Evolutionary conservation across 2,113 vertebrate species (phyloP).

Genomic region (Azemiops feae): DNA sequence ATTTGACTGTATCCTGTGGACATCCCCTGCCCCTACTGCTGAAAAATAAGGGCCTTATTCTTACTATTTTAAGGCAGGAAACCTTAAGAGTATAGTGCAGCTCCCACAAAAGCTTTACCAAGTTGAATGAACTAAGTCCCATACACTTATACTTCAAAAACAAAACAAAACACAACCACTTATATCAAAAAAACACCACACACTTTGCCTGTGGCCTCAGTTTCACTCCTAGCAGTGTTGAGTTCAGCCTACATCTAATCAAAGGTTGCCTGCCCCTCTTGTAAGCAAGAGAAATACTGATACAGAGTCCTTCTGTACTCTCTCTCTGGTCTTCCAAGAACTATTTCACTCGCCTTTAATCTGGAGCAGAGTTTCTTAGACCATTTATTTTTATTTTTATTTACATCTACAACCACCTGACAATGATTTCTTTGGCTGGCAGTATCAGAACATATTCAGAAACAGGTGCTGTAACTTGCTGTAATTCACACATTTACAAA

Average conservation of each 20-base stretch:
- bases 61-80: not conserved
- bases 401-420: not conserved
- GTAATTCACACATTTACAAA: not conserved
- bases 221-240: not conserved
- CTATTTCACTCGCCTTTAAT: not conserved
- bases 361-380: not conserved
- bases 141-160: not conserved
- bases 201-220: not conserved
- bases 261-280: not conserved
- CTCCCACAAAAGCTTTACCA: not conserved
- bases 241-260: not conserved
- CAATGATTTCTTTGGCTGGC: not conserved
- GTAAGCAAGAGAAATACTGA: not conserved
- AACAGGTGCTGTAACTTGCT: not conserved
- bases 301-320: not conserved
- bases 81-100: not conserved
- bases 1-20: not conserved
- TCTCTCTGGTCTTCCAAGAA: not conserved
- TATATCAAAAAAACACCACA: not conserved
- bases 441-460: not conserved
- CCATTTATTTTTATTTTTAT: not conserved
- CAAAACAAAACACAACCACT: too few species aligned
- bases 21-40: not conserved
- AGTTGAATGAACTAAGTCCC: not conserved
- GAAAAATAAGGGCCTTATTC: not conserved